Percentiles rank a stretch among this genome's conserved stretches.
Evolutionary conservation across 2,888 invertebrate species (phyloP).

Genomic region (Aspidapion aeneum): DNA sequence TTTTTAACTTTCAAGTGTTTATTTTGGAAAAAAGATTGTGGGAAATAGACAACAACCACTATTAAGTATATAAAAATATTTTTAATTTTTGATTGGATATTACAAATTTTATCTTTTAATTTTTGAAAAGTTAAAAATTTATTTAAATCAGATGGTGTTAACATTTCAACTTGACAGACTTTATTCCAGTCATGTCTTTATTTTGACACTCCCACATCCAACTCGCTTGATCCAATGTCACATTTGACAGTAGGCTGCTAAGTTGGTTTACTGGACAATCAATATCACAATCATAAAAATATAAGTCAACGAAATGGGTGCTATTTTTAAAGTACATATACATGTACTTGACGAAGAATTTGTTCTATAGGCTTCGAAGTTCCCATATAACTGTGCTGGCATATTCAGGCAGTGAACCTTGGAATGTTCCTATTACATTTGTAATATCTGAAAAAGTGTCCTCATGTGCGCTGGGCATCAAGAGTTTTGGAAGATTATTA

Average conservation of each 20-base stretch:
- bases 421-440: conserved; percentile 65
- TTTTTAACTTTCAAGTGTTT: no score
- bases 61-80: no score
- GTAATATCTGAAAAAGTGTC: conserved; percentile 71
- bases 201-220: conserved; percentile 63
- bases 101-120: no score
- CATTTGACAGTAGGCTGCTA: conserved; percentile 53
- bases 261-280: conserved; percentile 62
- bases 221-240: conserved; percentile 53
- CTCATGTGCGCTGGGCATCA: conserved; percentile 79
- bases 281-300: conserved; percentile 61
- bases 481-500: conserved; percentile 53
- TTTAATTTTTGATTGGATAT: no score
- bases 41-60: no score
- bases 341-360: conserved; percentile 37
- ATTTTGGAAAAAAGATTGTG: no score
- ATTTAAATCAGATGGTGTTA: no score
- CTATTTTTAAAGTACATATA: conserved; percentile 63
- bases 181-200: no score
- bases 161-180: no score
- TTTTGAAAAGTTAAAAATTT: no score
- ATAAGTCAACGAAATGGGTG: conserved; percentile 46
- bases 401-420: conserved; percentile 65
- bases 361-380: conserved; percentile 48
- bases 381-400: conserved; percentile 69